Evolutionary conservation across 2,888 invertebrate genomes (phyloP), one percentile per base, ranked within the genome.

Genomic region (Candidula unifasciata): DNA sequence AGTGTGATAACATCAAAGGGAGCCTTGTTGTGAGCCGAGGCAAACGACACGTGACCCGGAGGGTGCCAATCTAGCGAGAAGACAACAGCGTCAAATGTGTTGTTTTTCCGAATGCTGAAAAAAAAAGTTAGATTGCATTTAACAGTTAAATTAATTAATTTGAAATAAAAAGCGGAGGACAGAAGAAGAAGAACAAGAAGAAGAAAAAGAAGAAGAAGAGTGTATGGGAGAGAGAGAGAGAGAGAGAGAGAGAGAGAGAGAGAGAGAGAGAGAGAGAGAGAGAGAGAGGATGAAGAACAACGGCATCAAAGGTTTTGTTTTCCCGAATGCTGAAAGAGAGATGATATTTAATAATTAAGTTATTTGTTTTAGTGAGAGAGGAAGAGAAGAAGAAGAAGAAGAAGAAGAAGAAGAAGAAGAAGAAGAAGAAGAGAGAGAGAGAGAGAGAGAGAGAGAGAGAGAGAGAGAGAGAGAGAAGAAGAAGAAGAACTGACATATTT

Each of bases 21-120:
- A 0, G 64, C 21, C 0, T 84, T 66, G 0, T 87, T 88, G 84
- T 92, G 91, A 74, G 90, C 88, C 33, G 91, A 90, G 8, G 91
- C 91, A 85, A 92, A 92, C 3, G 92, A 92, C 71, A 92, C 90
- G 87, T 92, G 92, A 85, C 91, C 88, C 3, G 69, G 54, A 82
- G 90, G 91, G 82, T 92, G 92, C 91, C 91, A 92, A 82, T 92
- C 92, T 86, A 91, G 90, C 10, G 91, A 89, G 18, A 91, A 80
- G 16, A 91, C 90, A 13, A 91, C 90, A 87, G 91, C 54, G 27
- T 88, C 80, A 77, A 91, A 89, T 3, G 84, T 27, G 24, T 86
- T 74, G 54, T 78, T 64, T 13, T 78, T 64, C 3, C 78, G 33
- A 37, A 78, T 78, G 3, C 78, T 78, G 78, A 64, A 60, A 24